phyloP scores from a whole-genome alignment of 2,888 invertebrate genomes.

The Agelastica alni region DNA sequence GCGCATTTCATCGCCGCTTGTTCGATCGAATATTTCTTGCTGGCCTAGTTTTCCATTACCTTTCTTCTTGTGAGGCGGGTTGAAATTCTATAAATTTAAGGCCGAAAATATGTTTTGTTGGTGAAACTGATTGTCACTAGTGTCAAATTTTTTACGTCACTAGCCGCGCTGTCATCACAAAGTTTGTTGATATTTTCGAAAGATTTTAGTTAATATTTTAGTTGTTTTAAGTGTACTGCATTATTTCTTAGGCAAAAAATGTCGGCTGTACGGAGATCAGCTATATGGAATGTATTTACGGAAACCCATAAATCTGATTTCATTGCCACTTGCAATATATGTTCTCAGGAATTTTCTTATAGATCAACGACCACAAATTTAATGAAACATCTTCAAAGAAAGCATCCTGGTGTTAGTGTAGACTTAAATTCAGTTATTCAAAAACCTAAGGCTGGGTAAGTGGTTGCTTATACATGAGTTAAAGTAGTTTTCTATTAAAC shows the following conservation, averaged over 20 bases:
- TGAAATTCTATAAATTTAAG: conserved; percentile 1
- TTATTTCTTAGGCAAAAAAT: conserved; percentile 2
- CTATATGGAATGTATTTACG: conserved; percentile 19
- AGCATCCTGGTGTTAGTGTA: conserved; percentile 12
- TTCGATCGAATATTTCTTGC: neutral
- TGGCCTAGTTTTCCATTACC: neutral
- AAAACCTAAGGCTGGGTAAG: neutral
- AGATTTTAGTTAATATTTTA: conserved; percentile 1
- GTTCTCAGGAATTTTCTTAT: conserved; percentile 19
- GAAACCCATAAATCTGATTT: conserved; percentile 20
- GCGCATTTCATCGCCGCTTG: neutral
- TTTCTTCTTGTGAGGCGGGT: neutral
- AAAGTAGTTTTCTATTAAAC: no score
- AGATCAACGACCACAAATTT: conserved; percentile 19
- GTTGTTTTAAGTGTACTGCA: neutral
- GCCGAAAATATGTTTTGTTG: neutral
- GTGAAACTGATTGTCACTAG: conserved; percentile 1
- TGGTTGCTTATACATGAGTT: no score
- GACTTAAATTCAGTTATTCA: neutral
- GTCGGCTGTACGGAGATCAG: conserved; percentile 9
- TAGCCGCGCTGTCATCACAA: neutral
- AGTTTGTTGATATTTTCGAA: conserved; percentile 15
- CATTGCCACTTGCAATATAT: conserved; percentile 19
- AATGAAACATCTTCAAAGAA: conserved; percentile 16
- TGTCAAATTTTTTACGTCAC: conserved; percentile 3